phyloP scores from a whole-genome alignment of 2,888 invertebrate species.

The Athalia cordata region DNA sequence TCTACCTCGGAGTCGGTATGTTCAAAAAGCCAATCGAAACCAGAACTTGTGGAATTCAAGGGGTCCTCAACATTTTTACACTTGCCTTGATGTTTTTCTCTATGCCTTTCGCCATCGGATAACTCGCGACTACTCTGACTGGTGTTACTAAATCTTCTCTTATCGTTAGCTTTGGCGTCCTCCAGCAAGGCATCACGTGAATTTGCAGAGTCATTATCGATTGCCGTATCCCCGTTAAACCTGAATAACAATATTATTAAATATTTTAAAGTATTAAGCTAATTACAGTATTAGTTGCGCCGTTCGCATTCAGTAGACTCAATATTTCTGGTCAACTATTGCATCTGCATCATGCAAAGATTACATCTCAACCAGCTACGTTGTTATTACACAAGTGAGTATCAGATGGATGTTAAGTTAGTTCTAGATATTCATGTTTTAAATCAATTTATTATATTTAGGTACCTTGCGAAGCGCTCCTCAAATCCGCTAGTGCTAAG shows the following conservation, averaged over 20 bases:
- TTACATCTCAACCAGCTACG: no score
- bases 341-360: no score
- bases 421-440: neutral
- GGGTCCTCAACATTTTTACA: constrained; percentile 66
- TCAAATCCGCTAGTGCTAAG: constrained; percentile 65
- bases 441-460: neutral
- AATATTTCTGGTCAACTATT: no score
- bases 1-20: constrained; percentile 64
- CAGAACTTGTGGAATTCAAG: constrained; percentile 74
- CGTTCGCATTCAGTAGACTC: no score
- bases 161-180: constrained; percentile 57
- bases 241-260: constrained; percentile 52
- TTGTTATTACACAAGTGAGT: neutral
- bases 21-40: constrained; percentile 81
- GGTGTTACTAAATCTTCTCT: constrained; percentile 68
- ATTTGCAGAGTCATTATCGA: constrained; percentile 68
- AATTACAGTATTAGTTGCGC: neutral
- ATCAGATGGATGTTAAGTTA: neutral
- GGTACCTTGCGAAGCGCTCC: constrained; percentile 67
- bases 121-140: constrained; percentile 71
- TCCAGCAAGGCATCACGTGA: constrained; percentile 69
- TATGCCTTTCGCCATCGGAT: constrained; percentile 64
- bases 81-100: constrained; percentile 56
- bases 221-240: constrained; percentile 65
- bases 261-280: neutral